Conservation (phyloP, 2,888 invertebrate species). For the Harpalus rufipes region DNA sequence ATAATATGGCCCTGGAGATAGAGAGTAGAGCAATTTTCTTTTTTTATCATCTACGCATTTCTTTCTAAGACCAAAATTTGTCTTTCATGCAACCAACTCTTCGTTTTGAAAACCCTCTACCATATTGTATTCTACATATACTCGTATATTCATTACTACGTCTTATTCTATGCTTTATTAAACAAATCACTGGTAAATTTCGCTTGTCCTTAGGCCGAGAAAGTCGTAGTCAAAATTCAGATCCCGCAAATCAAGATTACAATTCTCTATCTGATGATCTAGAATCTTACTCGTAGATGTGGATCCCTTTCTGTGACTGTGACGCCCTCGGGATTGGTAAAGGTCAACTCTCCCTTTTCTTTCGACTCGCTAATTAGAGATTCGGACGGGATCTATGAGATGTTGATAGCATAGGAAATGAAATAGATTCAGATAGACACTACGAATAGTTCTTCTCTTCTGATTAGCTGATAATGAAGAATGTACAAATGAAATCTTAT, state of each 20-base stretch:
- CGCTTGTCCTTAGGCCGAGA: slow-evolving; percentile 12
- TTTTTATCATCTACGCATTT: too few relatives aligned
- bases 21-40: too few relatives aligned
- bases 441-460: neutral
- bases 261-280: slow-evolving; percentile 19
- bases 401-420: slow-evolving; percentile 10
- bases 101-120: too few relatives aligned
- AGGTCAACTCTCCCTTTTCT: slow-evolving; percentile 27
- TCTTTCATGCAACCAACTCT: too few relatives aligned
- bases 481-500: neutral
- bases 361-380: slow-evolving; percentile 25
- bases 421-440: slow-evolving; percentile 1
- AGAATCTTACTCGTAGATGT: neutral
- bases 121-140: too few relatives aligned
- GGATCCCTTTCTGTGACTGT: slow-evolving; percentile 8
- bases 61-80: too few relatives aligned
- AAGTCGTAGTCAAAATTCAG: neutral
- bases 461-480: neutral
- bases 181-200: slow-evolving; percentile 25
- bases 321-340: neutral
- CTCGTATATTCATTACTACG: neutral
- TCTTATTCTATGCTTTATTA: slow-evolving; percentile 9
- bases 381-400: slow-evolving; percentile 10
- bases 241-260: slow-evolving; percentile 31
- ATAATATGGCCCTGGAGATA: too few relatives aligned